Evolutionary conservation across 2,113 vertebrate species (phyloP).

Genomic region (Puffinus mauretanicus): DNA sequence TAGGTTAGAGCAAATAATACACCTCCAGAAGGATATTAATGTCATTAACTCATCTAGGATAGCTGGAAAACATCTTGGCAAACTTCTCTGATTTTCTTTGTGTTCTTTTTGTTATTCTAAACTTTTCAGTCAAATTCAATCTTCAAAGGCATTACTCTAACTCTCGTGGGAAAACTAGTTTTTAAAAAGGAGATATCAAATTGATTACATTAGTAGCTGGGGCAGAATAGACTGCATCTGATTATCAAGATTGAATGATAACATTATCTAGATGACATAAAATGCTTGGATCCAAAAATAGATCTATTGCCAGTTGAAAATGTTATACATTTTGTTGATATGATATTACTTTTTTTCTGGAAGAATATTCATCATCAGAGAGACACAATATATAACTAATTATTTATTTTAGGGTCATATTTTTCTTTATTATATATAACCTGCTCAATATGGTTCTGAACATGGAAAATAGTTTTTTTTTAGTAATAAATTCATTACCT

Average conservation of each 20-base stretch:
- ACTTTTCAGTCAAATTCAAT: neutral
- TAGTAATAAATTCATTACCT: neutral
- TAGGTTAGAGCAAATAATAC: neutral
- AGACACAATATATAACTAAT: neutral
- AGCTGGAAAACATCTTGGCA: neutral
- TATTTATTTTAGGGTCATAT: neutral
- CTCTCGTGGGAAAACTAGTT: neutral
- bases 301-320: neutral
- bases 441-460: neutral
- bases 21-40: neutral
- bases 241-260: slow-evolving; percentile 31
- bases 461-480: neutral
- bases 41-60: neutral
- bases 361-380: neutral
- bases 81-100: neutral
- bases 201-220: neutral
- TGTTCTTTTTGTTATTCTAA: neutral
- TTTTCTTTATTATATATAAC: neutral
- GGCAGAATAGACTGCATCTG: neutral
- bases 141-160: neutral
- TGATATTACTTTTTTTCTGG: neutral
- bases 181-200: neutral
- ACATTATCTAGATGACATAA: neutral
- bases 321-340: neutral
- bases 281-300: neutral